Percentiles rank a stretch among this genome's conserved stretches.
Evolutionary conservation across 1,140 invertebrate genomes (phyloP).

Genomic region (Drosophila trapezifrons): DNA sequence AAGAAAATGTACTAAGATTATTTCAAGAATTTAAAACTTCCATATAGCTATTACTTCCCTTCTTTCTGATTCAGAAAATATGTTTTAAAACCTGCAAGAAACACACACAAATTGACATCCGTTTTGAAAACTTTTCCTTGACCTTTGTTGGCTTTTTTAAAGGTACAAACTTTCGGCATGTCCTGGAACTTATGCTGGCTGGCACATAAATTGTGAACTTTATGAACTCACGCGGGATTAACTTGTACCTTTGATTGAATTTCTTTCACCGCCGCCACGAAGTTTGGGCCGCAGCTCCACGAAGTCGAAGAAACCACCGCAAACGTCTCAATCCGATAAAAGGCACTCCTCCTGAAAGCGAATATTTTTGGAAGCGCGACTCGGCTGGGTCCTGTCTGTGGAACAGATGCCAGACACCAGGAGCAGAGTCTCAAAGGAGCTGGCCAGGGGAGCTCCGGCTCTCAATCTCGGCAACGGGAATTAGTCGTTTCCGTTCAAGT

Average conservation of each 20-base stretch:
- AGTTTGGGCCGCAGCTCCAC: conserved; percentile 40
- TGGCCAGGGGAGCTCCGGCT: conserved; percentile 25
- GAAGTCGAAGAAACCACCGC: conserved; percentile 16
- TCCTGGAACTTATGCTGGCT: conserved; percentile 48
- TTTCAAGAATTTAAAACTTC: no score
- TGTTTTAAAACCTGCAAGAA: neutral
- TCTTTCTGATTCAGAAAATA: neutral
- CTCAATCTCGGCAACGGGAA: conserved; percentile 75
- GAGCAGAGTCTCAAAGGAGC: conserved; percentile 22
- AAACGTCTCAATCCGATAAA: conserved; percentile 71
- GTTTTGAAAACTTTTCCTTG: conserved; percentile 25
- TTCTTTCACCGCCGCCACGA: conserved; percentile 57
- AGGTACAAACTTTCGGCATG: conserved; percentile 14
- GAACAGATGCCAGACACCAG: conserved; percentile 71
- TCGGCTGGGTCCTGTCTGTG: conserved; percentile 36
- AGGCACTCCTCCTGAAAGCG: conserved; percentile 33
- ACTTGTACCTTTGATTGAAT: conserved; percentile 83
- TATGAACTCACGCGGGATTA: conserved; percentile 83
- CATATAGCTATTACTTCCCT: no score
- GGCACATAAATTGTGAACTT: conserved; percentile 79
- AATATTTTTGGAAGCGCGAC: conserved; percentile 33
- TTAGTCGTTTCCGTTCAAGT: conserved; percentile 79
- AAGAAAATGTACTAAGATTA: no score
- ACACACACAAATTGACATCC: conserved; percentile 44
- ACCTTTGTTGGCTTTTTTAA: conserved; percentile 25